Base-by-base conservation (phyloP, 2,797 vertebrate genomes). In the Notolabrus celidotus region DNA sequence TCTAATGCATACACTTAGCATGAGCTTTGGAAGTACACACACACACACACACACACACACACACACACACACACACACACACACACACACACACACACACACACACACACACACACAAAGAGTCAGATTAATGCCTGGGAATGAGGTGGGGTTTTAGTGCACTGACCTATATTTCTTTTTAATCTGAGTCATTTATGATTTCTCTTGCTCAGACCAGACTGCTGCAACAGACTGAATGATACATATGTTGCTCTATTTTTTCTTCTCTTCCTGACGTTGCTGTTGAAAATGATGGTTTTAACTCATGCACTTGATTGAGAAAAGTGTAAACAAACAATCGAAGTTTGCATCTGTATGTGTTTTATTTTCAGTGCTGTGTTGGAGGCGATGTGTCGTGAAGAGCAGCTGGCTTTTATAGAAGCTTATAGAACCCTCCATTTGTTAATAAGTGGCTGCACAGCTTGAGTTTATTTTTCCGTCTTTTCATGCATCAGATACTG, bases 161-260 rank as follows among this genome's bases (percentile, higher is more conserved):
- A 62, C 66, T 93, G 92, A 93, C 92, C 91, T 88, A 93, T 85
- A 91, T 92, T 92, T 73, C 41, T 25, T 14, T 84, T 87, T 88
- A 90, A 94, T 90, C 88, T 82, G 73, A 89, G 61, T 88, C 75
- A 68, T 74, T 79, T 86, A 65, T 80, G 69, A 72, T 71, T 77
- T 82, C n/a, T 66, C n/a, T 57, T 58, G 31, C 59, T 62, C 15
- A 27, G 51, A 55, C 69, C 61, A 57, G 34, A 31, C 29, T 7
- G 7, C 34, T 51, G 11, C 47, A 57, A 58, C 65, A 66, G 45
- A 36, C 20, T 34, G 8, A 57, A 10, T 14, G 43, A 9, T n/a
- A 22, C 34, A 23, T 17, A 20, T 33, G n/a, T 42, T 66, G 23
- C 11, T 47, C 6, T 46, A 23, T 53, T 12, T 49, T 53, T 29